Base-by-base conservation (phyloP, 1,140 invertebrate species). In the Callitettix versicolor region DNA sequence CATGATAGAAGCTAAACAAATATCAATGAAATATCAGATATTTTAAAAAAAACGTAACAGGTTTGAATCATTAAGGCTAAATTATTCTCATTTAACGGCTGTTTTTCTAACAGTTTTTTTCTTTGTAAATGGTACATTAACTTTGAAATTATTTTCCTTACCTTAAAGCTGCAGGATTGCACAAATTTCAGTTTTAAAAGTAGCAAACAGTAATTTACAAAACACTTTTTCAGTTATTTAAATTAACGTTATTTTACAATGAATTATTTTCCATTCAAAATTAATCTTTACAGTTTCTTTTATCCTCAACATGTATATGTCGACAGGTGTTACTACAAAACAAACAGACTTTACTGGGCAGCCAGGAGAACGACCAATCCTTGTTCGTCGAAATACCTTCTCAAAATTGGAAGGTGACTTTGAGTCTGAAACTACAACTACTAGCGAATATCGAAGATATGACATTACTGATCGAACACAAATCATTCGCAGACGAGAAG, bases 301-400 rank as follows among this genome's bases (percentile, higher is more conserved):
- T 60, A 52, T 51, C 63, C 59, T 48, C 75, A 76, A 64, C 66
- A 84, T 80, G 77, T 70, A 68, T 77, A n/a, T n/a, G 60, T 48
- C 75, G 76, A 64, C 66, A 84, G 81, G 77, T 70, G 68, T 77
- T 44, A 84, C 79, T 38, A 82, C 80, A 26, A 73, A 74, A 21
- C 79, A 79, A 62, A 67, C 75, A 51, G 81, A 83, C 60, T 87
- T 79, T 64, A 82, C 78, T 57, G 77, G 80, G 1, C 75, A 79
- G 67, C 69, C 76, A 56, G 72, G 72, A 18, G 81, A 86, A 67
- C 73, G 79, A 60, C 77, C 81, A 14, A 78, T 71, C 60, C 77
- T 84, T 41, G 79, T 86, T 49, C 73, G 87, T 60, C 77, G 86
- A 46, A 89, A 89, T 63, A 91, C 87, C 3, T 90, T 82, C 74